Percentiles rank a stretch among this genome's conserved stretches.
These are phyloP conservation scores for Acanthosepion esculentum DNA, from an alignment of 2,888 invertebrate genomes.

Conservation along the genomic window DNA sequence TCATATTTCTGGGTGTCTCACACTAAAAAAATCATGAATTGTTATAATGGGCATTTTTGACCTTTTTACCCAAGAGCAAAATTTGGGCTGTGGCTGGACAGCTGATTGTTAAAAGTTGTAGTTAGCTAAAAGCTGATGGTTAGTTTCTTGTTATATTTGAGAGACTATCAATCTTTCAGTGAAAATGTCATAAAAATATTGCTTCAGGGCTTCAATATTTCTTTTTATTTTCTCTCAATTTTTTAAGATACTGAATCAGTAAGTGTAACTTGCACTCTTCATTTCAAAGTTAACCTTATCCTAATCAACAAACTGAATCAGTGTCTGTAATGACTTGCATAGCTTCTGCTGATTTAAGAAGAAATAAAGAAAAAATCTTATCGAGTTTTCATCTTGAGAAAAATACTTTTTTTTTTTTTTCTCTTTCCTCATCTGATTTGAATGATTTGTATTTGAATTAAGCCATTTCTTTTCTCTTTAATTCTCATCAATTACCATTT, in stretches of 20 bases:
- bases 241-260: too few relatives aligned
- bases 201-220: background rate
- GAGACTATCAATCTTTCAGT: background rate
- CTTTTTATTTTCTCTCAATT: background rate
- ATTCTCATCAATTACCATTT: conserved; percentile 11
- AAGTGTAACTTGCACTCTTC: too few relatives aligned
- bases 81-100: too few relatives aligned
- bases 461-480: background rate
- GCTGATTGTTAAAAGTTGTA: background rate
- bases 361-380: background rate
- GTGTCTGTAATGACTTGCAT: background rate
- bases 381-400: background rate
- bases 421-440: background rate
- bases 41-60: too few relatives aligned
- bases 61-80: too few relatives aligned
- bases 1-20: too few relatives aligned
- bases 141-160: background rate
- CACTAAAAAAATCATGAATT: too few relatives aligned
- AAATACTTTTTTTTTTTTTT: background rate
- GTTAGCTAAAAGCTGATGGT: background rate
- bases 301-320: background rate
- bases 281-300: background rate
- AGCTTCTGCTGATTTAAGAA: background rate
- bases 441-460: background rate
- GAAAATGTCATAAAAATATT: background rate